Base-by-base conservation (phyloP, 1,140 invertebrate species). In the Drosophila lini region DNA sequence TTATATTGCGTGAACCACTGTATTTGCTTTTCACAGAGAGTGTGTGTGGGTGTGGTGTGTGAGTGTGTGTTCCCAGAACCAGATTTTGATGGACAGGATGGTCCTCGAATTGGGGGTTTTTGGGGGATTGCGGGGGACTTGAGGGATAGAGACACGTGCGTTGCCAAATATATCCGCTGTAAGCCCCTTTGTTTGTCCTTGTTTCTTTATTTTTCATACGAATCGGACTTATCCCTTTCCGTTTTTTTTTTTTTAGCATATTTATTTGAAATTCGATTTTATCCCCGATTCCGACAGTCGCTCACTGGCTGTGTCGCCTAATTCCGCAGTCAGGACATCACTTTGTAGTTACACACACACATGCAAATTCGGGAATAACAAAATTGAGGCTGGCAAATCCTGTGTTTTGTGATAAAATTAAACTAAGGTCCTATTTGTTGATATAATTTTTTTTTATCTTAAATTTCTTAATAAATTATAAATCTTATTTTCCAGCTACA, bases 231-330 rank as follows among this genome's bases (percentile, higher is more conserved):
- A 83, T 83, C 81, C 80, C 67, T 60, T 44, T 71, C 8, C n/a
- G 57, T 25, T 47, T 80, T 62, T 81, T 47, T 80, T 62, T 81
- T 73, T 50, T 70, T 56, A 32, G 64, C 65, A 71, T 71, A 74
- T 69, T 81, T 77, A 81, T 84, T 83, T 80, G 81, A 74, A 85
- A 80, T 85, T 83, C 78, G 67, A 71, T 81, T 85, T 84, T 75
- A 15, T 52, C 15, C 45, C 38, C 34, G 52, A 38, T 42, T 57
- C 40, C 34, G 52, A 53, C 52, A 53, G 22, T 53, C 32, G 50
- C 50, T 36, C 42, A 22, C 16, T 11, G 60, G 28, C 38, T 40
- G 55, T 31, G 59, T 57, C 59, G 28, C 55, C 61, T 60, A 60
- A 63, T 63, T 42, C 28, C 28, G 38, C 56, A 63, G 61, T 63